Percentiles rank a stretch among this genome's conserved stretches.
These are phyloP conservation scores for Lepidocyrtinus sp. DNA, from an alignment of 2,888 invertebrate genomes.

Conservation along the genomic window DNA sequence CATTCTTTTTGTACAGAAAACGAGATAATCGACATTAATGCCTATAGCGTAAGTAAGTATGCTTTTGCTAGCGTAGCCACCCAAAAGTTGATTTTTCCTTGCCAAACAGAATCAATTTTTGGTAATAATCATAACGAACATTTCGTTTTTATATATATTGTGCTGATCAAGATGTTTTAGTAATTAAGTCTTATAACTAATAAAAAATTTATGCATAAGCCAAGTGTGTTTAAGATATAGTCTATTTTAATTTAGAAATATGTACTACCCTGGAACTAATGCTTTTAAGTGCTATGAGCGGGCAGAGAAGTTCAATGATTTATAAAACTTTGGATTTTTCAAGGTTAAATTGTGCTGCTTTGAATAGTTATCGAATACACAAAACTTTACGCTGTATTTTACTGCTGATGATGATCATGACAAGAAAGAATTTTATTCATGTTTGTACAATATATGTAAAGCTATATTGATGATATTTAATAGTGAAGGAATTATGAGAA, in stretches of 20 bases:
- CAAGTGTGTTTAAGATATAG: neutral
- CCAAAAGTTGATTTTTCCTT: no score
- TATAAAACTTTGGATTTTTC: neutral
- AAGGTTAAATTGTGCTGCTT: neutral
- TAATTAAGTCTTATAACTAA: neutral
- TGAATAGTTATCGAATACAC: no score
- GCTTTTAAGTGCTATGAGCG: no score
- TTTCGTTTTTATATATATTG: neutral
- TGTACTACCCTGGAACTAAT: no score
- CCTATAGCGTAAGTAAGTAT: neutral
- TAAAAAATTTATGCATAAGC: neutral
- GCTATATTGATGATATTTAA: neutral
- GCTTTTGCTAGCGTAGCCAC: neutral
- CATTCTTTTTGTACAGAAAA: neutral
- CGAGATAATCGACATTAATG: neutral
- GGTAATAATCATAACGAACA: neutral
- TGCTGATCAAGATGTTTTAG: neutral
- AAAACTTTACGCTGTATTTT: neutral
- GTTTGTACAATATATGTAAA: neutral
- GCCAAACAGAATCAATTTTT: neutral
- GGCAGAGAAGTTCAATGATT: neutral
- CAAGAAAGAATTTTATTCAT: neutral
- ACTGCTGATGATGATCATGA: neutral
- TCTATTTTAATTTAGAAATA: neutral
- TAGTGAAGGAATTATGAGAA: neutral